Evolutionary conservation across 2,888 invertebrate genomes (phyloP).

Genomic region (Tiliacea citrago): DNA sequence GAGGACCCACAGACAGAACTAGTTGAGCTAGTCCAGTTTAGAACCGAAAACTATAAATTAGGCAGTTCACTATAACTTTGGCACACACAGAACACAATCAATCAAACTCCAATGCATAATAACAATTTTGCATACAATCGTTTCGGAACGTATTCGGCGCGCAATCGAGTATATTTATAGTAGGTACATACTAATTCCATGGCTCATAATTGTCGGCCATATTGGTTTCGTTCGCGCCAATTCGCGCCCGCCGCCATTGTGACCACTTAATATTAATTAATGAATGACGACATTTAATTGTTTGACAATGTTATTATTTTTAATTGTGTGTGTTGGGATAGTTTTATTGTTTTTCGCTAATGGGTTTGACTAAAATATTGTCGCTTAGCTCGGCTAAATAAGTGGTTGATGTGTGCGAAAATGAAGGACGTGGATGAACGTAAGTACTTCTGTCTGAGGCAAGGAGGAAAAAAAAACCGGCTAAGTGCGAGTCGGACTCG

Average conservation of each 20-base stretch:
- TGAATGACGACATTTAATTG: constrained; percentile 72
- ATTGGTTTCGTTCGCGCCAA: constrained; percentile 78
- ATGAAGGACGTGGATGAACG: background rate
- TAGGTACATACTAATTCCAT: constrained; percentile 17
- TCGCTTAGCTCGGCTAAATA: background rate
- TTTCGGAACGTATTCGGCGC: constrained; percentile 70
- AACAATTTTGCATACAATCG: constrained; percentile 83
- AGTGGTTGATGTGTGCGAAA: background rate
- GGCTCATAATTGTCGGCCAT: constrained; percentile 84
- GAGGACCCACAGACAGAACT: background rate
- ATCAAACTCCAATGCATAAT: constrained; percentile 70
- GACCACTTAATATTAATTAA: constrained; percentile 75
- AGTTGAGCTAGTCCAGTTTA: constrained; percentile 7
- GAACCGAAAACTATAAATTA: constrained; percentile 7
- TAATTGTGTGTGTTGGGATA: constrained; percentile 37
- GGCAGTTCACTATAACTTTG: constrained; percentile 56
- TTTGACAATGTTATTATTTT: constrained; percentile 39
- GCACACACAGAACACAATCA: constrained; percentile 65
- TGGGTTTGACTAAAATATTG: constrained; percentile 10
- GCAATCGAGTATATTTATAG: constrained; percentile 73
- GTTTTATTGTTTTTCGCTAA: constrained; percentile 40
- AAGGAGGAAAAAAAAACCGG: no score
- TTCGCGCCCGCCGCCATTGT: constrained; percentile 76
- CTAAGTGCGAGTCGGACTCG: no score
- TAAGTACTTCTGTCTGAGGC: background rate